Conservation (phyloP, 2,888 invertebrate species). For the Rhagophthalmus giganteus region DNA sequence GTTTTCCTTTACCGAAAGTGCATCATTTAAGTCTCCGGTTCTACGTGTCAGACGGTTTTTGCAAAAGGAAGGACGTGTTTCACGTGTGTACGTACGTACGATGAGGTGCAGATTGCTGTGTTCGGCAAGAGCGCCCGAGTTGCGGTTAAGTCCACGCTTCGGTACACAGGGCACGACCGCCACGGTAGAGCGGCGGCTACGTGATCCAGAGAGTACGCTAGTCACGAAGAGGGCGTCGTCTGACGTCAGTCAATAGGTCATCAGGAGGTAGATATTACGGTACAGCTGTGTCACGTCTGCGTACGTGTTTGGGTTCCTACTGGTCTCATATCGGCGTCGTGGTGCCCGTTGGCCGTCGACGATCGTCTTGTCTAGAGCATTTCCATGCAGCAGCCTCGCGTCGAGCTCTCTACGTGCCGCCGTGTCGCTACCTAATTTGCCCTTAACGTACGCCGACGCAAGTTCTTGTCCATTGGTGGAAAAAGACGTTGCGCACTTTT, state of each 20-base stretch:
- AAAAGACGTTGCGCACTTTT: background rate
- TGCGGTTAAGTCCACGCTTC: conserved; percentile 21
- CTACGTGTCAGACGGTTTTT: too few relatives aligned
- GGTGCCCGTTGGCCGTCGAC: conserved; percentile 21
- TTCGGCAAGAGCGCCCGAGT: conserved; percentile 18
- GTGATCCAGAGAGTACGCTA: conserved; percentile 42
- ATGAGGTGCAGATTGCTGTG: conserved; percentile 19
- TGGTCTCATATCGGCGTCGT: conserved; percentile 44
- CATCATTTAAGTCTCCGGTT: too few relatives aligned
- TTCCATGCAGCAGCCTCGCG: conserved; percentile 19
- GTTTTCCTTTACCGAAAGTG: too few relatives aligned
- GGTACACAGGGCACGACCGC: conserved; percentile 30
- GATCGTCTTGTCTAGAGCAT: conserved; percentile 19
- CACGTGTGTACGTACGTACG: conserved; percentile 12
- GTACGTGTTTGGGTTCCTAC: conserved; percentile 54
- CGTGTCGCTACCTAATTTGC: conserved; percentile 14
- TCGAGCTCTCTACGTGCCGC: conserved; percentile 11
- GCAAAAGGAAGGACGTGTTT: background rate
- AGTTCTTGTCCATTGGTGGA: background rate
- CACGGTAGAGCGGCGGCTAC: conserved; percentile 27
- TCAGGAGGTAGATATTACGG: conserved; percentile 48
- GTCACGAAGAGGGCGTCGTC: conserved; percentile 48
- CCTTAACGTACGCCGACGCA: conserved; percentile 8
- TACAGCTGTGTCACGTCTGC: conserved; percentile 54
- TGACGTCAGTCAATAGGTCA: conserved; percentile 52